Percentiles rank a stretch among this genome's conserved stretches.
phyloP scores from a whole-genome alignment of 2,113 vertebrate species.

The Solea solea region DNA sequence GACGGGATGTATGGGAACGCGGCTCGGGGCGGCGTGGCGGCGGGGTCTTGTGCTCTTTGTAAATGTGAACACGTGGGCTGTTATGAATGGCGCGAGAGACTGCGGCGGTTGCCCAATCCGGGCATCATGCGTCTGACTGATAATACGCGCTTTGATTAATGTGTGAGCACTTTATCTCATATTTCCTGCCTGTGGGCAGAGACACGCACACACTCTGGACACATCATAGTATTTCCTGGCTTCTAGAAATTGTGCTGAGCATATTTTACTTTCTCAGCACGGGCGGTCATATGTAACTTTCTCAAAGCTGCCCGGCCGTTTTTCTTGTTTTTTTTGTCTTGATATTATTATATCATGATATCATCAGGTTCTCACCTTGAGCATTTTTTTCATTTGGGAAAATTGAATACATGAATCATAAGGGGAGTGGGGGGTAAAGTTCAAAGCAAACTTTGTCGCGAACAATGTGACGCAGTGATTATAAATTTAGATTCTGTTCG shows the following conservation, averaged over 20 bases:
- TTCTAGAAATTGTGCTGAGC: constrained; percentile 14
- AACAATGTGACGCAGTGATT: too few relatives aligned
- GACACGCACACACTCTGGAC: background rate
- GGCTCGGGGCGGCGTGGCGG: constrained; percentile 49
- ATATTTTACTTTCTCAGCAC: constrained; percentile 14
- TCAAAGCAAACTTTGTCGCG: too few relatives aligned
- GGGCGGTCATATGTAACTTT: constrained; percentile 6
- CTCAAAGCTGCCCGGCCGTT: constrained; percentile 17
- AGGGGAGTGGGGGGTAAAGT: background rate
- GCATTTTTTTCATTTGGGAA: background rate
- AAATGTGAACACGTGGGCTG: constrained; percentile 44
- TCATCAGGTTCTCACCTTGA: background rate
- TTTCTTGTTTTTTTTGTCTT: background rate
- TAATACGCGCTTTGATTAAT: constrained; percentile 57
- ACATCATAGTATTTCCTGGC: constrained; percentile 12
- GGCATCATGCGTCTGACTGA: constrained; percentile 43
- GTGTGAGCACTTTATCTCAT: constrained; percentile 50
- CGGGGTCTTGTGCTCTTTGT: constrained; percentile 29
- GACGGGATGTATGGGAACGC: constrained; percentile 58
- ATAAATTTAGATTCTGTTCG: too few relatives aligned
- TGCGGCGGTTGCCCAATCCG: constrained; percentile 38
- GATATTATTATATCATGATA: constrained; percentile 9
- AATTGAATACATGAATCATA: background rate
- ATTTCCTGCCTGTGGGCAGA: constrained; percentile 22
- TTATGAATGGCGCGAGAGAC: constrained; percentile 38